Conservation (phyloP, 2,888 invertebrate species). For the Parnassius glacialis region DNA sequence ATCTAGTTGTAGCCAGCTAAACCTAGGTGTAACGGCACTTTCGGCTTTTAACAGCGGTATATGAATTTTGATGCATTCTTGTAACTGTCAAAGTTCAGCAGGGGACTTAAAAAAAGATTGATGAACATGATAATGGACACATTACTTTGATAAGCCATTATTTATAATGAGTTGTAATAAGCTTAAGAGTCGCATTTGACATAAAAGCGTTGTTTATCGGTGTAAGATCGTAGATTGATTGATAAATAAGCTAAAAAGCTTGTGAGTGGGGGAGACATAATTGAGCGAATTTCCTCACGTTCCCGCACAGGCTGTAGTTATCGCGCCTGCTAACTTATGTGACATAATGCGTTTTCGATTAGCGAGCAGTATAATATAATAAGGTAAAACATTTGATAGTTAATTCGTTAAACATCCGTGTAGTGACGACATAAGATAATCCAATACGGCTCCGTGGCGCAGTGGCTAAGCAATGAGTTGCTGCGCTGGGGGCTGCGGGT, state of each 20-base stretch:
- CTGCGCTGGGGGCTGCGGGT: too few species aligned
- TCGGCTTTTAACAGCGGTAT: too few species aligned
- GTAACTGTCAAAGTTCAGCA: too few species aligned
- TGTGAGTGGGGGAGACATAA: constrained; percentile 63
- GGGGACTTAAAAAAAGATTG: too few species aligned
- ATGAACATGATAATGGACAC: not conserved
- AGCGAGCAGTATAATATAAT: not conserved
- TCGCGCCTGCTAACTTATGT: constrained; percentile 47
- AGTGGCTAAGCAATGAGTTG: too few species aligned
- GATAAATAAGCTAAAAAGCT: constrained; percentile 76
- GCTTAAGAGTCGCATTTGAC: constrained; percentile 42
- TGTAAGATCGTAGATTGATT: constrained; percentile 71
- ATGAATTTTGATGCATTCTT: too few species aligned
- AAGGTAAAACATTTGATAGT: not conserved
- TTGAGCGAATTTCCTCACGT: constrained; percentile 75
- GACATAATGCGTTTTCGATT: constrained; percentile 42
- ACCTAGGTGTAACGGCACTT: too few species aligned
- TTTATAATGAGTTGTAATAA: constrained; percentile 48
- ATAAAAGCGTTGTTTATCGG: constrained; percentile 62
- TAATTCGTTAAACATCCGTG: too few species aligned
- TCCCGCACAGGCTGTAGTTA: constrained; percentile 54
- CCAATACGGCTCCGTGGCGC: too few species aligned
- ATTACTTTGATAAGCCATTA: constrained; percentile 44
- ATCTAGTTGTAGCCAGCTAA: too few species aligned
- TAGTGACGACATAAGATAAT: too few species aligned